A percentile compares a stretch with the other conserved stretches of the same genome.
These are phyloP conservation scores for Alligator mississippiensis DNA, from an alignment of 2,113 vertebrate species.

Conservation along the genomic window DNA sequence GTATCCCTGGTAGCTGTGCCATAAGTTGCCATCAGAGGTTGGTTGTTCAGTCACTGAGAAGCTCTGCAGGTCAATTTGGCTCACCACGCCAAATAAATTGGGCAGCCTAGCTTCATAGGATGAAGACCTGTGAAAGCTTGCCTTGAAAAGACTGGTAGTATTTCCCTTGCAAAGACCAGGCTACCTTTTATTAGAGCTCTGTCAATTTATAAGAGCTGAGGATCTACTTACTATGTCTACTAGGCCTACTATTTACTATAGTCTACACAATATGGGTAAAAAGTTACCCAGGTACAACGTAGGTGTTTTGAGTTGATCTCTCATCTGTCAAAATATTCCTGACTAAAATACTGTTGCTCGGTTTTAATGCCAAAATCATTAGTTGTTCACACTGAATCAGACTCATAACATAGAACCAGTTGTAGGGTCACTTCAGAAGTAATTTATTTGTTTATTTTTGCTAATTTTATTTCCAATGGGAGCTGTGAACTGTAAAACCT, in stretches of 20 bases:
- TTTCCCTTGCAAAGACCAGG: not conserved
- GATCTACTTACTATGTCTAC: not conserved
- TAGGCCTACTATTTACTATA: not conserved
- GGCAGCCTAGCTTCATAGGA: not conserved
- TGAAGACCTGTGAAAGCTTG: fast-evolving
- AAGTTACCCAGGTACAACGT: not conserved
- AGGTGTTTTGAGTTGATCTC: not conserved
- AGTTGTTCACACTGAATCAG: not conserved
- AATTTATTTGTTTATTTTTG: not conserved
- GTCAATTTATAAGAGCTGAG: not conserved
- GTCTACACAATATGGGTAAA: not conserved
- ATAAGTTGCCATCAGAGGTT: too few species aligned
- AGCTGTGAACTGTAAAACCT: not conserved
- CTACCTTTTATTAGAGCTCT: not conserved
- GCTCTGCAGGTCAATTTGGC: too few species aligned
- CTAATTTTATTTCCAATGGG: not conserved
- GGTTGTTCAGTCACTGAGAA: too few species aligned
- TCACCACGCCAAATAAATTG: too few species aligned
- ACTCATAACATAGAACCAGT: not conserved
- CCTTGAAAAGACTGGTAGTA: not conserved
- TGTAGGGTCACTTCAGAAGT: not conserved
- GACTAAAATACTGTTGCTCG: not conserved
- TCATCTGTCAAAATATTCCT: not conserved
- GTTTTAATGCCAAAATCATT: not conserved
- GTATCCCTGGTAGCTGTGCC: too few species aligned